phyloP scores from a whole-genome alignment of 2,888 invertebrate species.

The Zaprionus bogoriensis region DNA sequence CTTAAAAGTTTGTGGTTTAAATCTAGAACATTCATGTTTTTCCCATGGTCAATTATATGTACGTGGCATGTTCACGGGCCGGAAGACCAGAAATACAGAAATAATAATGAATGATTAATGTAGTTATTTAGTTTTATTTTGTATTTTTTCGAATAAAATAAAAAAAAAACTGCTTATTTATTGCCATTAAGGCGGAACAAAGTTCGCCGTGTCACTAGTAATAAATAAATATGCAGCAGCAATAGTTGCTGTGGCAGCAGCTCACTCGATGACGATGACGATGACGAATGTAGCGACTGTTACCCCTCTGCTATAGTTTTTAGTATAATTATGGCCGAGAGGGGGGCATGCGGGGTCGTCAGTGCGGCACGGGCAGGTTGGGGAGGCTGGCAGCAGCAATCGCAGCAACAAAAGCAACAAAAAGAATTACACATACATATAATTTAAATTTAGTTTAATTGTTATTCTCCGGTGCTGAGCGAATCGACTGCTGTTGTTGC shows the following conservation, averaged over 20 bases:
- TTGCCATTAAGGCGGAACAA: too few species aligned
- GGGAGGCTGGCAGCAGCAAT: conserved; percentile 3
- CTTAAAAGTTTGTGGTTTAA: too few species aligned
- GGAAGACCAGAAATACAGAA: too few species aligned
- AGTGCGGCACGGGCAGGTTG: conserved; percentile 12
- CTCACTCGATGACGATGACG: conserved; percentile 49
- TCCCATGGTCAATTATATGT: too few species aligned
- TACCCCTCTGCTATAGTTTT: conserved; percentile 46
- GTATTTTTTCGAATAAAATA: too few species aligned
- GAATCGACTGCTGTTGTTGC: conserved; percentile 34
- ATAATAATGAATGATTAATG: too few species aligned
- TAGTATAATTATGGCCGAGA: conserved; percentile 67
- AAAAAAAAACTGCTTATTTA: too few species aligned
- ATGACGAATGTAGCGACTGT: conserved; percentile 63
- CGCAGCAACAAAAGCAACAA: conserved; percentile 35
- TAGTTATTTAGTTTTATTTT: too few species aligned
- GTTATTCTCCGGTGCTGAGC: conserved; percentile 73
- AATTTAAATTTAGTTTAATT: conserved; percentile 79
- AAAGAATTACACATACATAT: conserved; percentile 72
- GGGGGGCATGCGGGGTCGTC: neutral
- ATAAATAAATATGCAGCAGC: conserved; percentile 66
- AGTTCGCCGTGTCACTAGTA: too few species aligned
- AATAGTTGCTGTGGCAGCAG: conserved; percentile 18
- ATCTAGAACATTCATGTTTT: too few species aligned
- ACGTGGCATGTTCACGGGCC: too few species aligned